Conservation (phyloP, 1,140 invertebrate genomes). For the Bilobella aurantiaca region DNA sequence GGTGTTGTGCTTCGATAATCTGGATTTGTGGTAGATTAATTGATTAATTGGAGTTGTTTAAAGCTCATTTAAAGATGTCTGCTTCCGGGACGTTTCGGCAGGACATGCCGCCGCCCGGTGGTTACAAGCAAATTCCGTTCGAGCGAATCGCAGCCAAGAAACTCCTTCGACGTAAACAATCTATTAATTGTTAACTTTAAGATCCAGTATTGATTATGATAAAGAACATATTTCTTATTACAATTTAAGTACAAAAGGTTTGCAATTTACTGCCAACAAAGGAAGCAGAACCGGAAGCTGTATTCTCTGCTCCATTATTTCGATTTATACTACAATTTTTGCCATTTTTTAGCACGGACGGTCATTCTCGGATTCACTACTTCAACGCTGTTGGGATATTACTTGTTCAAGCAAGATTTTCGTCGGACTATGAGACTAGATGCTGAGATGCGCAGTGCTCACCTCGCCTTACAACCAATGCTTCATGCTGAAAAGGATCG, state of each 20-base stretch:
- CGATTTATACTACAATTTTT: too few relatives aligned
- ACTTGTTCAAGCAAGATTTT: conserved; percentile 49
- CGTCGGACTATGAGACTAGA: conserved; percentile 46
- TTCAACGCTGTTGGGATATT: conserved; percentile 48
- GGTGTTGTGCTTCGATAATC: neutral
- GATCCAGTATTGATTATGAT: neutral
- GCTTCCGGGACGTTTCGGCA: conserved; percentile 44
- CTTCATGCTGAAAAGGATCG: conserved; percentile 69
- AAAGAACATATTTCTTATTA: too few relatives aligned
- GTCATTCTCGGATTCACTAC: conserved; percentile 52
- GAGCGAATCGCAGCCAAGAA: conserved; percentile 55
- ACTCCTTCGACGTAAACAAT: conserved; percentile 52
- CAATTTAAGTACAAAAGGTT: too few relatives aligned
- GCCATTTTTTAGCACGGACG: conserved; percentile 46
- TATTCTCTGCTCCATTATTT: too few relatives aligned
- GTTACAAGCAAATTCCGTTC: conserved; percentile 63
- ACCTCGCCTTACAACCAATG: conserved; percentile 61
- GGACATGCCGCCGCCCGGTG: conserved; percentile 74
- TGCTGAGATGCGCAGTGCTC: conserved; percentile 62
- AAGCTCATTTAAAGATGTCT: neutral
- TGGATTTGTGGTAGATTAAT: neutral
- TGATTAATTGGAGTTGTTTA: neutral
- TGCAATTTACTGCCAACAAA: conserved; percentile 6
- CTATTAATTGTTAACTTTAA: neutral
- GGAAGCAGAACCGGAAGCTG: too few relatives aligned